Evolutionary conservation across 2,797 vertebrate genomes (phyloP).

Genomic region (Megaceryle alcyon): DNA sequence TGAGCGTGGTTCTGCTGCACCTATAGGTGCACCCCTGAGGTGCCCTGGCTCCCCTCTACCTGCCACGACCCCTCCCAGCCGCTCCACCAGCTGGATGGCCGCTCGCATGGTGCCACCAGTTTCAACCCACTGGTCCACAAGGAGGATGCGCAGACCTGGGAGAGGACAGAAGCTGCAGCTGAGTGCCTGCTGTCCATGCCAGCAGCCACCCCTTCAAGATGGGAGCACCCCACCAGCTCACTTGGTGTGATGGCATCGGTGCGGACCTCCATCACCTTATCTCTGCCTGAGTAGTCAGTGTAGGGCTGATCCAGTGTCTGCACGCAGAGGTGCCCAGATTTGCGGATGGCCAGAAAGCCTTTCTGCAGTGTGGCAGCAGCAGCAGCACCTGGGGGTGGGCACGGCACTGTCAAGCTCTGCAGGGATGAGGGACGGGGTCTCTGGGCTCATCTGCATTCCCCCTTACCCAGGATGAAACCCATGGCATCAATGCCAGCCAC

Average conservation of each 20-base stretch:
- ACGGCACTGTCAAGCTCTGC: fast-evolving
- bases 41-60: slow-evolving; percentile 66
- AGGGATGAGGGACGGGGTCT: fast-evolving
- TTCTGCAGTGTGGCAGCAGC: slow-evolving; percentile 79
- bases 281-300: slow-evolving; percentile 81
- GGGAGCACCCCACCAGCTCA: neutral
- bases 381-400: slow-evolving; percentile 74
- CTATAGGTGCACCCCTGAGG: fast-evolving
- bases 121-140: slow-evolving; percentile 93
- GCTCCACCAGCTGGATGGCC: slow-evolving; percentile 85
- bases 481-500: slow-evolving; percentile 90
- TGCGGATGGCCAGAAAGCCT: slow-evolving; percentile 88
- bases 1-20: fast-evolving
- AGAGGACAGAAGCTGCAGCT: neutral
- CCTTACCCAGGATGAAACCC: slow-evolving; percentile 90
- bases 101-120: slow-evolving; percentile 90
- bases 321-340: slow-evolving; percentile 87
- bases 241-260: slow-evolving; percentile 82
- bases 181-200: fast-evolving
- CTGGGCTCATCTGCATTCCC: fast-evolving
- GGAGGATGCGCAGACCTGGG: slow-evolving; percentile 82
- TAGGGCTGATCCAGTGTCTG: slow-evolving; percentile 78
- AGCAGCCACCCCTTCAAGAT: fast-evolving
- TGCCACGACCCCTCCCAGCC: slow-evolving; percentile 81
- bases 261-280: slow-evolving; percentile 87